Evolutionary conservation across 2,113 vertebrate species (phyloP), one percentile per base, ranked within the genome.

Genomic region (Tichodroma muraria): DNA sequence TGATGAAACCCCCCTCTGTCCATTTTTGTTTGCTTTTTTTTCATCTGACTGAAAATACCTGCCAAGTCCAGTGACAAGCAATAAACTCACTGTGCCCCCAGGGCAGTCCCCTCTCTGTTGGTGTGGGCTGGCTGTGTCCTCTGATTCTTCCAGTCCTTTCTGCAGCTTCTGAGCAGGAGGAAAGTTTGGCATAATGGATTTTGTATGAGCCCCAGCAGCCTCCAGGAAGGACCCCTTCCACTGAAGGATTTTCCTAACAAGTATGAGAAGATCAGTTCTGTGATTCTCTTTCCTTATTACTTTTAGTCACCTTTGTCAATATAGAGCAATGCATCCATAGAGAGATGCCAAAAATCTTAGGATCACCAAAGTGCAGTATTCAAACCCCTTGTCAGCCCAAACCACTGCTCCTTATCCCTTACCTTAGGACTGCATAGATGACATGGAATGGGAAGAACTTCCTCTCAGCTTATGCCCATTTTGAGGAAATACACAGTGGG

Each of bases 141-240:
- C 23, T 27, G 35, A 11, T 56, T 28, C 30, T 63, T 40, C 17
- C 57, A 71, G 25, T 21, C 33, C 21, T 63, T 79, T 52, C 80
- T 91, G 52, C 16, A 87, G 18, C 24, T 87, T 59, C 84, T 7
- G 2, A 78, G 37, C 30, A 52, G 53, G 17, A 15, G 38, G 31
- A 25, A 68, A 45, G 2, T 53, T 52, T 78, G 57, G 19, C 14
- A 37, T 6, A 17, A 65, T 10, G 23, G 40, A 21, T 72, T 85
- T 87, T 92, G 33, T 13, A 31, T 11, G 38, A 88, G 11, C 31
- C 31, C 21, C 30, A 82, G 44, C 40, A 73, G n/a, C 5, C 31
- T 78, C n/a, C n/a, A 75, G 16, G 3, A 57, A 53, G 8, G 1
- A 3, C 1, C 7, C 2, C 4, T 80, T 10, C 4, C 23, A 37